Conservation (phyloP, 2,113 vertebrate genomes). For the Pterocles orientalis region DNA sequence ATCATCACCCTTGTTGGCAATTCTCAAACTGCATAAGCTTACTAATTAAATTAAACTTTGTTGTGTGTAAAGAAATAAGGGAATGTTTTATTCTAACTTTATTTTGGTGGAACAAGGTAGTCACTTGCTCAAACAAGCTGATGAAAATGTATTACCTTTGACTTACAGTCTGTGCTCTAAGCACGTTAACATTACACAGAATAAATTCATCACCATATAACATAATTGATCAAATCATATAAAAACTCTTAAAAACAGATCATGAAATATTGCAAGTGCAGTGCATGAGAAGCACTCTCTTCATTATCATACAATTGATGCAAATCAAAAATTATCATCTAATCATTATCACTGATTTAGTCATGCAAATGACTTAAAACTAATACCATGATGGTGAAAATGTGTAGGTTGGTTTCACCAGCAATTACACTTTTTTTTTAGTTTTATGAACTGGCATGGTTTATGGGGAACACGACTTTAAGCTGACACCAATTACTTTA, state of each 20-base stretch:
- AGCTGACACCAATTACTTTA: background rate
- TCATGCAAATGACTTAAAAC: background rate
- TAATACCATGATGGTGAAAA: background rate
- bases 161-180: background rate
- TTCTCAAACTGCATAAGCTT: background rate
- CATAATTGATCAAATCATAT: background rate
- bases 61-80: background rate
- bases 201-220: background rate
- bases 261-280: background rate
- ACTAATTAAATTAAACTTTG: conserved; percentile 22
- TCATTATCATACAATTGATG: background rate
- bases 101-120: background rate
- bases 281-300: background rate
- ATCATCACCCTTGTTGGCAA: background rate
- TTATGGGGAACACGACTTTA: background rate
- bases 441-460: background rate
- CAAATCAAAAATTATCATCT: background rate
- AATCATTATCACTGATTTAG: background rate
- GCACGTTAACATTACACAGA: background rate
- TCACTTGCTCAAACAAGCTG: background rate
- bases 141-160: background rate
- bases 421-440: background rate
- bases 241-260: background rate
- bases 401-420: background rate
- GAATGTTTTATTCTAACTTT: background rate